Conservation (phyloP, 1,140 invertebrate genomes). For the Pectinophora gossypiella region DNA sequence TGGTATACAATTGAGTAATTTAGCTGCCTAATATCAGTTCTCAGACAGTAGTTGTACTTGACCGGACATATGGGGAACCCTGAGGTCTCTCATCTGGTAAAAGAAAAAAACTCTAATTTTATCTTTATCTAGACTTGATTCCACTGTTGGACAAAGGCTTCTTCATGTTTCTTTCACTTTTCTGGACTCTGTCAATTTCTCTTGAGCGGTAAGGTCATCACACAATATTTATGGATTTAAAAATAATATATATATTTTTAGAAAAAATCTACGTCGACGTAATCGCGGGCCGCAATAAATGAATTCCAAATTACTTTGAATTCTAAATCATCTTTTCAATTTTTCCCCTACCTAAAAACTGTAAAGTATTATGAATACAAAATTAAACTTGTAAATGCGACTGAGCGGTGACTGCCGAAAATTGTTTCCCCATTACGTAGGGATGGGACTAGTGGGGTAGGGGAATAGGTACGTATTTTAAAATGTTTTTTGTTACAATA, state of each 20-base stretch:
- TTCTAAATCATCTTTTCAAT: not conserved
- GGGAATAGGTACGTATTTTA: no score
- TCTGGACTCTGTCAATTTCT: not conserved
- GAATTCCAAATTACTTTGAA: not conserved
- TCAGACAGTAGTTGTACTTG: no score
- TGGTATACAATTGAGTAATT: no score
- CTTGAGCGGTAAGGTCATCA: not conserved
- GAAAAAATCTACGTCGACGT: not conserved
- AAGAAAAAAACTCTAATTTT: not conserved
- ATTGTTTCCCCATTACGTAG: not conserved
- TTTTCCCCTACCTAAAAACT: not conserved
- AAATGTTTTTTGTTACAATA: no score
- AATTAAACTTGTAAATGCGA: slow-evolving; percentile 4
- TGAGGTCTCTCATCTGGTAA: not conserved
- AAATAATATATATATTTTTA: not conserved
- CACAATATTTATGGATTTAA: not conserved
- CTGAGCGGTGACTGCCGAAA: not conserved
- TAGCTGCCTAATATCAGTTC: no score
- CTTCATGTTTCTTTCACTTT: not conserved
- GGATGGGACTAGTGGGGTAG: no score
- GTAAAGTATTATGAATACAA: slow-evolving; percentile 1
- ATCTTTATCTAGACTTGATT: not conserved
- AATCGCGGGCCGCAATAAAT: not conserved
- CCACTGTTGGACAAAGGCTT: not conserved
- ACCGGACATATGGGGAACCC: no score